A percentile compares a stretch with the other conserved stretches of the same genome.
Conservation (phyloP, 2,888 invertebrate genomes). For the Torymus texanus region DNA sequence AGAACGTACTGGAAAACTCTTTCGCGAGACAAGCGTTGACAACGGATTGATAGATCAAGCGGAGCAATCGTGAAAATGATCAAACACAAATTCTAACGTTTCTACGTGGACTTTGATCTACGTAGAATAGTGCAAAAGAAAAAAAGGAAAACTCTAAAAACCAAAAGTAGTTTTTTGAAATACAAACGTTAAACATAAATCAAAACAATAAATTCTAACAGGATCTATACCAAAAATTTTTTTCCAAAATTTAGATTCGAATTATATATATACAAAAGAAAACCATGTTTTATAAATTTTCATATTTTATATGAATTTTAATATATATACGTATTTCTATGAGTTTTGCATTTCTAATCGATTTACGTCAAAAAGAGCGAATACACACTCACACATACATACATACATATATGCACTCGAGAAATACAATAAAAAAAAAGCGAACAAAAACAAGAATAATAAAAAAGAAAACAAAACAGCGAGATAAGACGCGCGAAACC, state of each 20-base stretch:
- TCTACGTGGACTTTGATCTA: not conserved
- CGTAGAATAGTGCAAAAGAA: not conserved
- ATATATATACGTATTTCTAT: slow-evolving; percentile 31
- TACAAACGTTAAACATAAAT: slow-evolving; percentile 30
- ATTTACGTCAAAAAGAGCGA: slow-evolving; percentile 6
- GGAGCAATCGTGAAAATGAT: not conserved
- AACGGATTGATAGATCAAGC: not conserved
- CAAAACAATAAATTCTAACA: slow-evolving; percentile 37
- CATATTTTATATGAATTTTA: slow-evolving; percentile 47
- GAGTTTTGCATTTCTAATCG: slow-evolving; percentile 40
- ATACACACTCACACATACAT: not conserved
- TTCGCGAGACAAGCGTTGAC: not conserved
- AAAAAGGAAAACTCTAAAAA: not conserved
- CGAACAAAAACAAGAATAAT: not conserved
- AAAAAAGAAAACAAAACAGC: not conserved
- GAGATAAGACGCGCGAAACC: not conserved
- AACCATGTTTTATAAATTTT: slow-evolving; percentile 36
- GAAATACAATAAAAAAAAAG: not conserved
- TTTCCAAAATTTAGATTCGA: slow-evolving; percentile 34
- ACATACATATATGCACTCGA: not conserved
- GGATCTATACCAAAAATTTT: slow-evolving; percentile 15
- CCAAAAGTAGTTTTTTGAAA: slow-evolving; percentile 7
- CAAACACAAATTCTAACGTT: not conserved
- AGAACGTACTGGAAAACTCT: not conserved
- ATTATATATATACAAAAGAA: slow-evolving; percentile 2